Evolutionary conservation across 1,140 invertebrate genomes (phyloP), one percentile per base, ranked within the genome.

Genomic region (Triops longicaudatus): DNA sequence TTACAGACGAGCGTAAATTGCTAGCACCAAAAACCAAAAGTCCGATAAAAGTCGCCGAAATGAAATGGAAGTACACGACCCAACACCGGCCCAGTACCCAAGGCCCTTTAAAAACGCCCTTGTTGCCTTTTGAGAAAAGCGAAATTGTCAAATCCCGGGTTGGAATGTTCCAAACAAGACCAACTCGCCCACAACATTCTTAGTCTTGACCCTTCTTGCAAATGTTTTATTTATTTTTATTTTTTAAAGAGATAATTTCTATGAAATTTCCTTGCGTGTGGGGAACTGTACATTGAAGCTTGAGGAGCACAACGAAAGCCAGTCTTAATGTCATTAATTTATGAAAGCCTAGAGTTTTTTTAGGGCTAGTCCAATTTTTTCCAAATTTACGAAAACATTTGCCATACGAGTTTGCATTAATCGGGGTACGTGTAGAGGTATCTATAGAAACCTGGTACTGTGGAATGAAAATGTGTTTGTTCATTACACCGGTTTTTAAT

Each of bases 91-190:
- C 43, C 26, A 37, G 22, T 41, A 43, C 12, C 71, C 76, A n/a
- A 17, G 42, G 71, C 26, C 28, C 26, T 22, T 22, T 73, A 12
- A 77, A 73, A 27, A 27, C 72, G 27, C 72, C 76, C 17, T 73
- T 74, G 63, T 27, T 77, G 37, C 76, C 42, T 73, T 43, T 77
- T 10, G 76, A 77, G 27, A 77, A 77, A 43, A 42, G 41, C 26
- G 76, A 77, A 73, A 73, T 72, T 43, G 73, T 77, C 4, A 77
- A 72, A 77, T 73, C 76, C 26, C 71, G 76, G n/a, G 27, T 77
- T 12, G 76, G 37, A 22, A 77, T 73, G 43, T 77, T 77, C 50
- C 71, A 44, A 73, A 73, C 73, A 73, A 75, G n/a, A n/a, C 17
- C 6, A 11, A 73, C 12, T 26, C 14, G 10, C 50, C 50, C 7